Base-by-base conservation (phyloP, 2,888 invertebrate species). In the Eueremaeus valkanovi region DNA sequence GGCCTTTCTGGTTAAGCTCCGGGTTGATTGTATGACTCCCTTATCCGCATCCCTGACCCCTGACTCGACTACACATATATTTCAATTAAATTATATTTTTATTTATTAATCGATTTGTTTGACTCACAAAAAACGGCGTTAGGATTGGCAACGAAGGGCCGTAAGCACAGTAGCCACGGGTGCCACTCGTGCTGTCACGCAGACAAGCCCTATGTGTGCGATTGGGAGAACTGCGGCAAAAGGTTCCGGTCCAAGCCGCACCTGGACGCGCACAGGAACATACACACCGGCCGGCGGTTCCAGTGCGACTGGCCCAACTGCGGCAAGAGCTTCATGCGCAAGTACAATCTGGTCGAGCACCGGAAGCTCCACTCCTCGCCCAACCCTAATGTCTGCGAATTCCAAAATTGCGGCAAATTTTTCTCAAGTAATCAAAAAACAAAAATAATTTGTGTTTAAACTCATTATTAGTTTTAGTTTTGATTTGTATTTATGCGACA, bases 301-400 rank as follows among this genome's bases (percentile, higher is more conserved):
- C 36, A 29, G 6, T 74, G 74, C 24, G 68, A 74, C n/a, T 74
- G 74, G 74, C 68, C 70, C 18, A 51, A 51, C 33, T 74, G 74
- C 42, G 74, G 74, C 18, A 74, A 74, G 21, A 36, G 36, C 6
- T 74, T 74, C 21, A 45, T 74, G 18, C 31, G 74, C 5, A 74
- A 74, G 31, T 74, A 74, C 31, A 74, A 74, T 45, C 27, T 74
- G 3, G n/a, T 36, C 11, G 74, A 74, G 40, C 74, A 74, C 66
- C 31, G 66, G 24, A 74, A 74, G 21, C 36, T 74, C 16, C 74
- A 74, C 24, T 68, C 68, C 18, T 31, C 66, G 1, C 42, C 40
- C 29, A 66, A 74, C 29, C 66, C 74, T 16, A 74, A 74, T 42
- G 36, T 74, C 27, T 74, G 74, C 40, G 66, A 63, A 16, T 75